Percentiles rank a stretch among this genome's conserved stretches.
Conservation (phyloP, 1,140 invertebrate genomes). For the Drosophila elegans region DNA sequence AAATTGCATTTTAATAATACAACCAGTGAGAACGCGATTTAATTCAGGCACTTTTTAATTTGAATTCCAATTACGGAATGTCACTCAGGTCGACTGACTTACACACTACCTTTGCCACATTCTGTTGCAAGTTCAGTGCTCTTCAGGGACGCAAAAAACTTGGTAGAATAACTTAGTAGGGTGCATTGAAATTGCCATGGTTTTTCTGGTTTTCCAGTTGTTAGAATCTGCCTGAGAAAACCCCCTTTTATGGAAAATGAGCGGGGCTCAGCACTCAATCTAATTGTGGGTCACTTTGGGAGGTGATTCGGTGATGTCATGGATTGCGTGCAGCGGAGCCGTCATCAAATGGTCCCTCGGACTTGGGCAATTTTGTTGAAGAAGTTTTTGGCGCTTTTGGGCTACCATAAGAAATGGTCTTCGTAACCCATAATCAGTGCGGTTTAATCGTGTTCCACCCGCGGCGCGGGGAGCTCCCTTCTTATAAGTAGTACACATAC, state of each 20-base stretch:
- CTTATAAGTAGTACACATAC: not conserved
- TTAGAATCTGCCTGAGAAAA: not conserved
- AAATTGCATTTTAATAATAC: slow-evolving; percentile 64
- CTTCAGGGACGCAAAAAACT: slow-evolving; percentile 14
- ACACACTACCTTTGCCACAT: not conserved
- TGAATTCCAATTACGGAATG: slow-evolving; percentile 57
- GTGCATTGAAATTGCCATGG: slow-evolving; percentile 25
- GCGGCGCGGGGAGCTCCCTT: not conserved
- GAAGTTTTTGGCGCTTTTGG: slow-evolving; percentile 48
- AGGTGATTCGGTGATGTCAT: slow-evolving; percentile 72
- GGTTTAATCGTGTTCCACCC: slow-evolving; percentile 60
- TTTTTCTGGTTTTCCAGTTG: slow-evolving; percentile 15
- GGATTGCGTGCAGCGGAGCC: slow-evolving; percentile 75
- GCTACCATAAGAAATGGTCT: slow-evolving; percentile 59
- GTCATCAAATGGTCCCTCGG: slow-evolving; percentile 70
- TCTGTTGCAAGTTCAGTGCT: slow-evolving; percentile 32
- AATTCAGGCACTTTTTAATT: slow-evolving; percentile 42
- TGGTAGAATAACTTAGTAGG: slow-evolving; percentile 38
- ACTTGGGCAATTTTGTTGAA: slow-evolving; percentile 44
- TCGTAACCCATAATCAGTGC: slow-evolving; percentile 68
- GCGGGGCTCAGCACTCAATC: slow-evolving; percentile 26
- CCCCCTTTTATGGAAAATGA: not conserved
- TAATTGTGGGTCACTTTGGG: slow-evolving; percentile 38
- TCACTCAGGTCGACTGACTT: slow-evolving; percentile 38
- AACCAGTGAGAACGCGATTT: slow-evolving; percentile 35